Evolutionary conservation across 1,140 invertebrate species (phyloP).

Genomic region (Trichonephila inaurata): DNA sequence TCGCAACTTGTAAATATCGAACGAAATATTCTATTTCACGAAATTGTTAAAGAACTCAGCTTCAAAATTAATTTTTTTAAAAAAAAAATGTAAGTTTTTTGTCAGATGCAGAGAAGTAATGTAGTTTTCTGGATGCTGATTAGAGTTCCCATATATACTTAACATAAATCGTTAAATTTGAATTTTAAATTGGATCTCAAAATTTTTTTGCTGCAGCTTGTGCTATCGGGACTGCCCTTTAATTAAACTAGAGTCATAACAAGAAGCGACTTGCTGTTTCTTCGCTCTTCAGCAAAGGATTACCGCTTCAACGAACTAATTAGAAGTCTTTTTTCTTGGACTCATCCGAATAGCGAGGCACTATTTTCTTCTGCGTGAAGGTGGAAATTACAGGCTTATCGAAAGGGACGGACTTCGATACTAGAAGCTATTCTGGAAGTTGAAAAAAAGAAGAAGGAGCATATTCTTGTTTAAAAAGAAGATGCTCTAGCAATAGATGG

Average conservation of each 20-base stretch:
- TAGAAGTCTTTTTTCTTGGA: slow-evolving; percentile 48
- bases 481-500: background rate
- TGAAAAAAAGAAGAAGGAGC: background rate
- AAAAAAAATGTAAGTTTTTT: background rate
- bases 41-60: background rate
- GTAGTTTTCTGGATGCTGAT: background rate
- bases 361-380: slow-evolving; percentile 35
- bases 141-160: background rate
- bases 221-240: slow-evolving; percentile 9
- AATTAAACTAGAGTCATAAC: slow-evolving; percentile 67
- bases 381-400: slow-evolving; percentile 46
- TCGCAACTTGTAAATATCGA: background rate
- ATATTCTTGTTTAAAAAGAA: slow-evolving; percentile 38
- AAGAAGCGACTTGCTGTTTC: slow-evolving; percentile 44
- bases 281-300: slow-evolving; percentile 41
- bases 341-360: slow-evolving; percentile 15
- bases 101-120: background rate
- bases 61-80: background rate
- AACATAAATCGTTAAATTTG: slow-evolving; percentile 19
- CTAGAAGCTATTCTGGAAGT: background rate
- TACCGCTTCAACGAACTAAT: slow-evolving; percentile 65
- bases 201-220: background rate
- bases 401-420: background rate
- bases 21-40: background rate
- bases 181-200: background rate